These are phyloP conservation scores for Sinhomidia bicolor DNA, from an alignment of 2,888 invertebrate species.

Conservation along the genomic window DNA sequence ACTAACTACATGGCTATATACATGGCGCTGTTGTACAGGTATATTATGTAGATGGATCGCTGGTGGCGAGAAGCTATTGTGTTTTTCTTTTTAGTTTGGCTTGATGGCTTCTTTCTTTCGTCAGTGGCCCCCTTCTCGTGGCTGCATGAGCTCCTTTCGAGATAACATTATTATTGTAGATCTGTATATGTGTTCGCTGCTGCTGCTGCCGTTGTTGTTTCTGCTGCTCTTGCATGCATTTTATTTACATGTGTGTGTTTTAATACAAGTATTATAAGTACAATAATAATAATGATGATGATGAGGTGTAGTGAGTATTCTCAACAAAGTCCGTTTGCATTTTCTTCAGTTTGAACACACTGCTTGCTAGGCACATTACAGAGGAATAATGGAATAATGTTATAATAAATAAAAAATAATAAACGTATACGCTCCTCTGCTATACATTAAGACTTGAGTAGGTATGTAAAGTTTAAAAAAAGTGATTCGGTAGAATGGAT, in stretches of 20 bases:
- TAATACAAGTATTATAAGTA: background rate
- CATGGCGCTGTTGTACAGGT: slow-evolving; percentile 59
- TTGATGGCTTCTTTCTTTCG: slow-evolving; percentile 70
- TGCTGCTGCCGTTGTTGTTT: slow-evolving; percentile 1
- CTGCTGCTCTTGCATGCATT: slow-evolving; percentile 63
- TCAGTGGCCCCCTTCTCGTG: slow-evolving; percentile 74
- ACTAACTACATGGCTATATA: no score
- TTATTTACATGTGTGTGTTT: slow-evolving; percentile 60
- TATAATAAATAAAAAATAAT: slow-evolving; percentile 16
- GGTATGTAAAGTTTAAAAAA: no score
- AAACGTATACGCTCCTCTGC: background rate
- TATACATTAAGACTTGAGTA: background rate
- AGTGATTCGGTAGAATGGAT: slow-evolving; percentile 46
- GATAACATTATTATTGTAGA: slow-evolving; percentile 41
- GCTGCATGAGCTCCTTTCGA: slow-evolving; percentile 67
- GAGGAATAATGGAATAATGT: background rate
- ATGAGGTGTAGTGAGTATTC: background rate
- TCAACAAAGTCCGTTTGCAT: background rate
- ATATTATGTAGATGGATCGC: slow-evolving; percentile 61
- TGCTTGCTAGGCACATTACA: background rate
- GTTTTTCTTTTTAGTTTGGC: slow-evolving; percentile 56
- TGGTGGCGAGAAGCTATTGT: slow-evolving; percentile 49
- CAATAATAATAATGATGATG: no score
- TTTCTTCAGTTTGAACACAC: background rate
- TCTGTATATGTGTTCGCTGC: background rate